These are phyloP conservation scores for Ephestia elutella DNA, from an alignment of 1,140 invertebrate genomes.

Conservation along the genomic window DNA sequence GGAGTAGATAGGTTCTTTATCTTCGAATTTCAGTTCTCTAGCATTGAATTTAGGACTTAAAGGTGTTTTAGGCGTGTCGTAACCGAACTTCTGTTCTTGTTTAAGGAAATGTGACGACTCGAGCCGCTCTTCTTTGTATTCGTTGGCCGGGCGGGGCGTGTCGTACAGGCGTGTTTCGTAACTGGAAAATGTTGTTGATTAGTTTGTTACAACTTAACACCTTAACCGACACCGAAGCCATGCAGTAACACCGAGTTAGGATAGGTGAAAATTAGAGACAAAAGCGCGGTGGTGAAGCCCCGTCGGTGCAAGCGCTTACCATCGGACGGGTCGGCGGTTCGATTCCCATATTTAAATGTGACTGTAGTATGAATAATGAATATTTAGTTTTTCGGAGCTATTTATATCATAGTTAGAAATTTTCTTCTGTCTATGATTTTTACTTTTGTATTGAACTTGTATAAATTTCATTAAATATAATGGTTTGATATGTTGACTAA, in stretches of 20 bases:
- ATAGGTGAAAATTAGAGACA: too few species aligned
- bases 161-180: constrained; percentile 72
- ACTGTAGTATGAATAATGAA: too few species aligned
- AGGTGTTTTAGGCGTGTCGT: constrained; percentile 57
- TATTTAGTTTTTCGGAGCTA: too few species aligned
- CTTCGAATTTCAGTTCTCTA: constrained; percentile 66
- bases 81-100: constrained; percentile 47
- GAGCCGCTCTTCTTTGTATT: constrained; percentile 48
- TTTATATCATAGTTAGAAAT: too few species aligned
- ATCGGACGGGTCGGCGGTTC: too few species aligned
- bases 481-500: too few species aligned
- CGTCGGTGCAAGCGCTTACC: too few species aligned
- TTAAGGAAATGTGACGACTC: constrained; percentile 37
- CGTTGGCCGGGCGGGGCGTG: constrained; percentile 58
- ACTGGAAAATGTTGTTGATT: constrained; percentile 53
- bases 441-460: too few species aligned
- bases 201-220: constrained; percentile 17
- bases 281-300: too few species aligned
- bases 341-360: too few species aligned
- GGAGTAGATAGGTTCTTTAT: constrained; percentile 60
- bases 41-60: constrained; percentile 72
- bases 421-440: too few species aligned
- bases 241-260: neutral
- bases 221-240: neutral
- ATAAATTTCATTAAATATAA: too few species aligned